Base-by-base conservation (phyloP, 2,888 invertebrate species). In the Perdita meconis region DNA sequence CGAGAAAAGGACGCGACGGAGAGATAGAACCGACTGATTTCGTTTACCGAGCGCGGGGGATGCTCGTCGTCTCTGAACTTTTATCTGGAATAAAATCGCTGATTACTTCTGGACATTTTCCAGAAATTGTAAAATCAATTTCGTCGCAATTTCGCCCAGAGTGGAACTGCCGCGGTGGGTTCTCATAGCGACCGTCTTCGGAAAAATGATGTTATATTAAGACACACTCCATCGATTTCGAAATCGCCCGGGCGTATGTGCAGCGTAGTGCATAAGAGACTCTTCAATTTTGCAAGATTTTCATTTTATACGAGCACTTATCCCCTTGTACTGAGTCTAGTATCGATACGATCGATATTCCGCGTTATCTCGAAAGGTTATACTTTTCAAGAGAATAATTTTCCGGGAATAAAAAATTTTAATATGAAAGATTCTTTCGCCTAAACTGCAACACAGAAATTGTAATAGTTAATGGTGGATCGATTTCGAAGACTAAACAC, bases 41-140 rank as follows among this genome's bases (percentile, higher is more conserved):
- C 71, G 50, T 57, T 36, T 38, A 44, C 61, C 56, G 40, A 12
- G n/a, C 12, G 38, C n/a, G n/a, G n/a, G n/a, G 16, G 30, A 19
- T 8, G 51, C 24, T 26, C 50, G 22, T 16, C 6, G 36, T 22
- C 19, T 6, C 0, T 44, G 19, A 56, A n/a, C 2, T n/a, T n/a
- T n/a, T 12, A 0, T 40, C 12, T 26, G 16, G 12, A 51, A 63
- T 51, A 40, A 73, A 63, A 51, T 63, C n/a, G 12, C 13, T 13
- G 56, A 51, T 19, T 16, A 22, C 13, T 50, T 1, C 34, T 74
- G 73, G 63, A 73, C 51, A 5, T 2, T 16, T 40, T 74, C 73
- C 73, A 73, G 55, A 63, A 19, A 26, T 50, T 38, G 34, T 36
- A 8, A 47, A 56, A 63, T 61, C 72, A 61, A 55, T 50, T 56